These are phyloP conservation scores for Norana najaformis DNA, from an alignment of 2,888 invertebrate species.

Conservation along the genomic window DNA sequence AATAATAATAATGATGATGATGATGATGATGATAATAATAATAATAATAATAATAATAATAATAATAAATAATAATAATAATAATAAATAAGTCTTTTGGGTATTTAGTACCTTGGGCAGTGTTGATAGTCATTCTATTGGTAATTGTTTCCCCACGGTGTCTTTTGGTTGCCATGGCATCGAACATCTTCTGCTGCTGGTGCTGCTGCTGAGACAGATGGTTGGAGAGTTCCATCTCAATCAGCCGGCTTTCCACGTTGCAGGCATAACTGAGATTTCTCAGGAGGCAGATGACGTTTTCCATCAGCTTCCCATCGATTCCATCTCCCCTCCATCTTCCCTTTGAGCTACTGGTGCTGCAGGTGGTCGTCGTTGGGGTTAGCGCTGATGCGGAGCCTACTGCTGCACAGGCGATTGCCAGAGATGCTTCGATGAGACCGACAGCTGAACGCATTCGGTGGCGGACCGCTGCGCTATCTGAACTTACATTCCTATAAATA, in stretches of 20 bases:
- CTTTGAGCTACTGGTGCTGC: neutral
- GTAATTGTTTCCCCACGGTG: neutral
- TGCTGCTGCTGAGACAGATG: neutral
- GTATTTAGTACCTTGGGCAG: neutral
- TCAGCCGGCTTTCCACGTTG: slow-evolving; percentile 96
- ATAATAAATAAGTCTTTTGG: neutral
- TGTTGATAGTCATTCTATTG: neutral
- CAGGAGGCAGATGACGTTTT: slow-evolving; percentile 97
- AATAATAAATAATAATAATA: neutral
- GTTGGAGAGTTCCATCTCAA: neutral
- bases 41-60: neutral
- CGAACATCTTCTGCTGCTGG: neutral
- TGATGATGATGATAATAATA: no score
- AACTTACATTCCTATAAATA: slow-evolving; percentile 89
- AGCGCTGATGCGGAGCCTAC: neutral
- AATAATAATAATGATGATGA: no score
- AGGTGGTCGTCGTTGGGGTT: neutral
- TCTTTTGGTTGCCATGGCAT: neutral
- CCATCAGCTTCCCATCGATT: slow-evolving; percentile 78
- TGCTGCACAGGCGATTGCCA: neutral
- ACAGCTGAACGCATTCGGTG: slow-evolving; percentile 82
- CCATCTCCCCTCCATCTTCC: neutral
- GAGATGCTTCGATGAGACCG: neutral
- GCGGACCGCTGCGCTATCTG: slow-evolving; percentile 92
- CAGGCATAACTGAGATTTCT: slow-evolving; percentile 91